Evolutionary conservation across 1,140 invertebrate species (phyloP), one percentile per base, ranked within the genome.

Genomic region (Ooceraea biroi): DNA sequence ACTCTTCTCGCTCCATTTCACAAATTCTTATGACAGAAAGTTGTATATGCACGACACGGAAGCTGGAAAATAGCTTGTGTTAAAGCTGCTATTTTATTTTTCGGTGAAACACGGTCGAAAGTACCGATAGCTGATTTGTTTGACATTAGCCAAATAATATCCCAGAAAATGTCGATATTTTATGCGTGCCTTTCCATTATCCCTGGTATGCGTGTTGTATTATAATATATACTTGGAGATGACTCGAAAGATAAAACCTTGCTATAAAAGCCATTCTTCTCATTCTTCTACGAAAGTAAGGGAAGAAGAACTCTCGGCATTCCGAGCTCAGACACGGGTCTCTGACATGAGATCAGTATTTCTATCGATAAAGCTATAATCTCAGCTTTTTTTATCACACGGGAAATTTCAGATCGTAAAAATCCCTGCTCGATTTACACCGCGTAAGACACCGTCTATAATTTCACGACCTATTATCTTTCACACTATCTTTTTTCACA

Each of bases 141-240:
- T 46, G 41, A 36, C 44, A 8, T 5, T 44, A n/a, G 36, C 46
- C 61, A 66, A 66, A 36, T 66, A 30, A 10, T 25, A 25, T 25
- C 44, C 41, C 36, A 46, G 22, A 22, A 22, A 60, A 61, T 46
- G 41, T 55, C 74, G 46, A 77, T 66, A 76, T 65, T 50, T 52
- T 17, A 52, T 30, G 10, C 74, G 14, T 66, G 14, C 30, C 61
- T 66, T 66, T 52, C 48, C 66, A 77, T 65, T 77, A 77, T 41
- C 46, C 10, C 52, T n/a, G 30, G 46, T 66, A 77, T 77, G 30
- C 30, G 19, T 36, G n/a, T 76, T 63, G 19, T 65, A 48, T 65
- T 36, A 36, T 44, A 27, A 41, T n/a, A 14, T 17, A 19, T 44
- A 66, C 12, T 17, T 61, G 25, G 19, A 36, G 36, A 63, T 76